These are phyloP conservation scores for Atopsyche davidsoni DNA, from an alignment of 1,140 invertebrate genomes.

Conservation along the genomic window DNA sequence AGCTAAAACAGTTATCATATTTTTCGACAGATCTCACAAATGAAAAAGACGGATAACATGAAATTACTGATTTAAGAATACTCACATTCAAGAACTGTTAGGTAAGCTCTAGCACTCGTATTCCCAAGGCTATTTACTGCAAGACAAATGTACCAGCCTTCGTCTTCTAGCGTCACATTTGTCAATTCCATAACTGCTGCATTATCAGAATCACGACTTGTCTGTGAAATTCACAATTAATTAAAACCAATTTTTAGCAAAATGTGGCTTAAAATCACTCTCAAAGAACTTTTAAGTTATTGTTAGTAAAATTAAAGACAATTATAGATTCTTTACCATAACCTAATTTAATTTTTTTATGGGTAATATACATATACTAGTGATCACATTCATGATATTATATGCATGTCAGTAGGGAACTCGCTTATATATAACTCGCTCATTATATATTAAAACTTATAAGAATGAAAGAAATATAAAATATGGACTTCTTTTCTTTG, in stretches of 20 bases:
- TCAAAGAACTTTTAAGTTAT: no score
- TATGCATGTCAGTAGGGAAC: no score
- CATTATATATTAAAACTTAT: no score
- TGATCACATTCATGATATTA: no score
- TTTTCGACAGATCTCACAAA: neutral
- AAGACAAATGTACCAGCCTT: slow-evolving; percentile 91
- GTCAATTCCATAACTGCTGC: slow-evolving; percentile 66
- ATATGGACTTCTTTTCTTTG: no score
- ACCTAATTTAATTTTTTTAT: no score
- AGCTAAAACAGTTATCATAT: slow-evolving; percentile 34
- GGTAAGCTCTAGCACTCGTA: slow-evolving; percentile 71
- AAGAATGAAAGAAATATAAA: no score
- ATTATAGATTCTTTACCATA: no score
- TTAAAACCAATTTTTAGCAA: neutral
- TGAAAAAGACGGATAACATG: slow-evolving; percentile 36
- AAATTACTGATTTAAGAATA: slow-evolving; percentile 28
- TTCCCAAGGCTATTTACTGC: slow-evolving; percentile 77
- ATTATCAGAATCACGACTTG: slow-evolving; percentile 42
- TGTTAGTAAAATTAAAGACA: no score
- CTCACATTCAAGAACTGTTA: slow-evolving; percentile 77
- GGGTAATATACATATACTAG: no score
- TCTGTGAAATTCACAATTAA: slow-evolving; percentile 36
- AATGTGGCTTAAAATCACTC: neutral
- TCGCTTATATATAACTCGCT: no score
- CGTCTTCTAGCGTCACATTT: slow-evolving; percentile 81